Base-by-base conservation (phyloP, 1,140 invertebrate genomes). In the Trialeurodes vaporariorum region DNA sequence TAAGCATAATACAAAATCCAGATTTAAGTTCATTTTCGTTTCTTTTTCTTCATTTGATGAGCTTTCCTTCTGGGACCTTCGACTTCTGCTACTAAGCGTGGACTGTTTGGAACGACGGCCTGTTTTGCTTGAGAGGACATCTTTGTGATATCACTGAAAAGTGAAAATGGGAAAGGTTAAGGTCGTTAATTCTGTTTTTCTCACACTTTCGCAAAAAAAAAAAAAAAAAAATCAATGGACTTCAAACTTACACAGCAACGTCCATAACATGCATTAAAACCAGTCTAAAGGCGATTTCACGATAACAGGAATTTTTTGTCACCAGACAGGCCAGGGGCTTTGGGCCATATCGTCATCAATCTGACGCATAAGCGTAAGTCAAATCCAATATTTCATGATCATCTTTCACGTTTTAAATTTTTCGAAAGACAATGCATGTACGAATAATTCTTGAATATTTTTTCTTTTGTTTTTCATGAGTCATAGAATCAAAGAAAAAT, bases 231-330 rank as follows among this genome's bases (percentile, higher is more conserved):
- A 49, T 49, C 5, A 9, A 49, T 9, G 34, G 71, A 68, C 84
- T 87, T 84, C 80, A 93, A 90, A 86, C 93, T 78, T 90, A 85
- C 74, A 92, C 90, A 66, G 85, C 85, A 67, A 87, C 86, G 59
- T 84, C 85, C 61, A 87, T 83, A 40, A 88, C 82, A 76, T 89
- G n/a, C n/a, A n/a, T n/a, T n/a, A n/a, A n/a, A n/a, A n/a, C n/a
- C n/a, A n/a, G n/a, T n/a, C n/a, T n/a, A n/a, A n/a, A n/a, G n/a
- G n/a, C n/a, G n/a, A n/a, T n/a, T n/a, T n/a, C n/a, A n/a, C n/a
- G n/a, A n/a, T n/a, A n/a, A n/a, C n/a, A n/a, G n/a, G n/a, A n/a
- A n/a, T n/a, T n/a, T n/a, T n/a, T n/a, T n/a, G n/a, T n/a, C n/a
- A n/a, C n/a, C n/a, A n/a, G n/a, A n/a, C n/a, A n/a, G n/a, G n/a